Percentiles rank a stretch among this genome's conserved stretches.
Evolutionary conservation across 2,113 vertebrate species (phyloP).

Genomic region (Lonchura striata): DNA sequence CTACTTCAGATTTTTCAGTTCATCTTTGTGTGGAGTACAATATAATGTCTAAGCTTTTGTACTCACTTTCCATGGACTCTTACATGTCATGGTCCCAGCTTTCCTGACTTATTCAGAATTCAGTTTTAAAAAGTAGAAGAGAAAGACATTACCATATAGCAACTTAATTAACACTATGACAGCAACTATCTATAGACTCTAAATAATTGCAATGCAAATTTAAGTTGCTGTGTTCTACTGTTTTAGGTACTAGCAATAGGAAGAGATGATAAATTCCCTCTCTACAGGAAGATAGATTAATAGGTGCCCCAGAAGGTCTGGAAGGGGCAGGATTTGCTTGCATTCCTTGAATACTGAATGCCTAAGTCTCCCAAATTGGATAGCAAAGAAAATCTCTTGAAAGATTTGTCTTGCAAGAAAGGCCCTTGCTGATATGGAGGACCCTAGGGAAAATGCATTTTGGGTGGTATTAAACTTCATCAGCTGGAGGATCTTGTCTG

Average conservation of each 20-base stretch:
- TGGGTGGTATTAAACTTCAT: not conserved
- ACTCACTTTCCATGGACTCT: not conserved
- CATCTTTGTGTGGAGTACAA: not conserved
- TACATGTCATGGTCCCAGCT: not conserved
- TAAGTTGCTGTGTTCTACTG: constrained; percentile 30
- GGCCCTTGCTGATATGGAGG: not conserved
- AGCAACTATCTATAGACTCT: constrained; percentile 50
- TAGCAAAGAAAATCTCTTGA: not conserved
- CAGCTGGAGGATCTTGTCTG: not conserved
- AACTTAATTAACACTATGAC: constrained; percentile 24
- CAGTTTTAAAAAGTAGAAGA: not conserved
- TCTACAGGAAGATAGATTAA: constrained; percentile 46
- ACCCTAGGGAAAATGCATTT: not conserved
- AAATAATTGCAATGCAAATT: constrained; percentile 48
- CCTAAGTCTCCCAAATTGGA: not conserved
- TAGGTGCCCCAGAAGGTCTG: constrained; percentile 14
- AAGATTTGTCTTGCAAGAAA: not conserved
- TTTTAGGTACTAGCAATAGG: not conserved
- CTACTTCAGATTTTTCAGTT: not conserved
- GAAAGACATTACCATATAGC: not conserved
- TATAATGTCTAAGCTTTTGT: not conserved
- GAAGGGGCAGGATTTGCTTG: constrained; percentile 40
- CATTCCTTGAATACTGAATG: not conserved
- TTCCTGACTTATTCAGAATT: not conserved
- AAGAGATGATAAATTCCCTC: constrained; percentile 23